phyloP scores from a whole-genome alignment of 2,888 invertebrate species.

The Erannis defoliaria region DNA sequence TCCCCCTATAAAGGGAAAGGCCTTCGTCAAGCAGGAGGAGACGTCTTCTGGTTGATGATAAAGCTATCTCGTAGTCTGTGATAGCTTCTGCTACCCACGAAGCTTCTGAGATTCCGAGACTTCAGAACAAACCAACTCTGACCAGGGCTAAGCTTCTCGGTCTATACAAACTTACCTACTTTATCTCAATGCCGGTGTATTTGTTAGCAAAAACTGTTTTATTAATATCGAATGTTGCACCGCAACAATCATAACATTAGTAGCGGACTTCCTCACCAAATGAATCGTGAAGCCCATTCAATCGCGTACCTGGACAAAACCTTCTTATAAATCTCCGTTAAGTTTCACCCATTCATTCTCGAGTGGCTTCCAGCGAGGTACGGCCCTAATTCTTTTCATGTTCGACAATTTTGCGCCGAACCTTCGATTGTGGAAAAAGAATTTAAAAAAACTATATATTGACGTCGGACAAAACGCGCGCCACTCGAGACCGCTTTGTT shows the following conservation, averaged over 20 bases:
- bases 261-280: constrained; percentile 57
- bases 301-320: constrained; percentile 74
- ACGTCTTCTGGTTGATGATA: no score
- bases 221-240: constrained; percentile 12
- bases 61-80: no score
- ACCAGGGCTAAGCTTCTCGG: no score
- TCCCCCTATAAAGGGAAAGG: no score
- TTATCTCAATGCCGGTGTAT: not conserved
- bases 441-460: constrained; percentile 72
- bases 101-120: no score
- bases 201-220: not conserved
- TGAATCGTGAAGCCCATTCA: constrained; percentile 66
- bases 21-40: no score
- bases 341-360: constrained; percentile 75
- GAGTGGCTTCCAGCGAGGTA: constrained; percentile 73
- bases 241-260: constrained; percentile 18
- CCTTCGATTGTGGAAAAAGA: constrained; percentile 76
- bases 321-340: constrained; percentile 77
- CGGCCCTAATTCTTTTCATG: constrained; percentile 81
- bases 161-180: no score
- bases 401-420: constrained; percentile 68
- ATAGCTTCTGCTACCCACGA: no score
- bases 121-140: no score
- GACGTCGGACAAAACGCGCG: constrained; percentile 76
- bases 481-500: constrained; percentile 82